These are phyloP conservation scores for Ostrea edulis DNA, from an alignment of 1,140 invertebrate genomes.

Conservation along the genomic window DNA sequence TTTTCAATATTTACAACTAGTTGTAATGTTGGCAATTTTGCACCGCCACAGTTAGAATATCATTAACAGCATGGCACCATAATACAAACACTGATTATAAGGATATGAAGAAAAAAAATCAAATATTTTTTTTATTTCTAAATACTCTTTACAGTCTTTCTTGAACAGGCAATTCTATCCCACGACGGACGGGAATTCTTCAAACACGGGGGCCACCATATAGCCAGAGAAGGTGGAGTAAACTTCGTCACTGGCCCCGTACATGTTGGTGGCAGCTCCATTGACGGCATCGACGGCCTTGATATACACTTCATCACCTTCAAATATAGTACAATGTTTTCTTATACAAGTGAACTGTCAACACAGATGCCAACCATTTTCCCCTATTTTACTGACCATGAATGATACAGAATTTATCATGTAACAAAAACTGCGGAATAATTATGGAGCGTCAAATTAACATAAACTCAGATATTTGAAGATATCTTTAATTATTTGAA, in stretches of 20 bases:
- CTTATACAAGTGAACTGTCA: too few species aligned
- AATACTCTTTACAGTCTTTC: neutral
- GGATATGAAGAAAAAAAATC: neutral
- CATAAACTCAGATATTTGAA: too few species aligned
- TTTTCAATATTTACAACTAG: too few species aligned
- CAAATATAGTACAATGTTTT: neutral
- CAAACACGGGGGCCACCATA: conserved; percentile 59
- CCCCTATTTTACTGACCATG: too few species aligned
- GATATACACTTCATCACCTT: conserved; percentile 59
- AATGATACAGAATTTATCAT: too few species aligned
- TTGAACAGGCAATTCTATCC: neutral
- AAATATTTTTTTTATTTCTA: neutral
- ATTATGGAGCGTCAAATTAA: too few species aligned
- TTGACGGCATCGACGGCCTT: conserved; percentile 48
- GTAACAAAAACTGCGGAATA: too few species aligned
- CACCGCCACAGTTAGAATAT: too few species aligned
- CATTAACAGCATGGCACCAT: neutral
- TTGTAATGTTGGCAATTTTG: too few species aligned
- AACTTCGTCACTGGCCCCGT: conserved; percentile 60
- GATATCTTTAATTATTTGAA: too few species aligned
- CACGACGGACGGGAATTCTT: conserved; percentile 52
- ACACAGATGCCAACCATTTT: too few species aligned
- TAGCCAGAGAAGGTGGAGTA: conserved; percentile 66
- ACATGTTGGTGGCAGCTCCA: conserved; percentile 54
- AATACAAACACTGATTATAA: neutral